Percentiles rank a stretch among this genome's conserved stretches.
These are phyloP conservation scores for Drosophila sordidula DNA, from an alignment of 2,888 invertebrate genomes.

Conservation along the genomic window DNA sequence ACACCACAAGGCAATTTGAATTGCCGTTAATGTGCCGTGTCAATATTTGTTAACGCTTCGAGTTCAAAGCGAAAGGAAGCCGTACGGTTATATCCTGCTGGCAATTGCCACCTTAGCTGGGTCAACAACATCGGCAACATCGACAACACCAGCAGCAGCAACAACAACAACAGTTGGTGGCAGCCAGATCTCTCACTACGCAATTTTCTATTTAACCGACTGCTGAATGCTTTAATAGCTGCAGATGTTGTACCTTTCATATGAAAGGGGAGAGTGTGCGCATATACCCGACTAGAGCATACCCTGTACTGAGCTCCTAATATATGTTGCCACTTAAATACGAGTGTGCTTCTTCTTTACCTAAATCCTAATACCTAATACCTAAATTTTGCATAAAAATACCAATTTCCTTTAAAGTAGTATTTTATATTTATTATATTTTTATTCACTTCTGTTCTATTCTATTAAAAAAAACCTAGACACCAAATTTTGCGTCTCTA, in stretches of 20 bases:
- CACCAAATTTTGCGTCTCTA: too few relatives aligned
- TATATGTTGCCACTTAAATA: too few relatives aligned
- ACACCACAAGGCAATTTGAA: constrained; percentile 35
- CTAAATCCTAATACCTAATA: too few relatives aligned
- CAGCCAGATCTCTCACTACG: constrained; percentile 12
- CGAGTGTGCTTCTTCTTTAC: too few relatives aligned
- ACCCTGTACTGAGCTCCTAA: not conserved
- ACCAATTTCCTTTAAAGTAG: too few relatives aligned
- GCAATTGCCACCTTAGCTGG: constrained; percentile 58
- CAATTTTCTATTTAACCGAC: constrained; percentile 23
- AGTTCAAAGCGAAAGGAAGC: constrained; percentile 53
- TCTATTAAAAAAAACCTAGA: too few relatives aligned
- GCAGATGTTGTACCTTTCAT: constrained; percentile 8
- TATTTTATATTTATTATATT: too few relatives aligned
- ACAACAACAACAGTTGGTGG: not conserved
- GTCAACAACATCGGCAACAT: constrained; percentile 47
- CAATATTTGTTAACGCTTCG: constrained; percentile 65
- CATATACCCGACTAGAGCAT: constrained; percentile 4
- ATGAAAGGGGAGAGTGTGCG: not conserved
- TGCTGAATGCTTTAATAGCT: constrained; percentile 5
- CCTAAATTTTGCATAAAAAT: too few relatives aligned
- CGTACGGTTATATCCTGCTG: constrained; percentile 40
- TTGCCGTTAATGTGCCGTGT: constrained; percentile 60
- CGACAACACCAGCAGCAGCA: constrained; percentile 1
- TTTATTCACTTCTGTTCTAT: too few relatives aligned